phyloP scores from a whole-genome alignment of 2,888 invertebrate species.

The Apodemia duryi region DNA sequence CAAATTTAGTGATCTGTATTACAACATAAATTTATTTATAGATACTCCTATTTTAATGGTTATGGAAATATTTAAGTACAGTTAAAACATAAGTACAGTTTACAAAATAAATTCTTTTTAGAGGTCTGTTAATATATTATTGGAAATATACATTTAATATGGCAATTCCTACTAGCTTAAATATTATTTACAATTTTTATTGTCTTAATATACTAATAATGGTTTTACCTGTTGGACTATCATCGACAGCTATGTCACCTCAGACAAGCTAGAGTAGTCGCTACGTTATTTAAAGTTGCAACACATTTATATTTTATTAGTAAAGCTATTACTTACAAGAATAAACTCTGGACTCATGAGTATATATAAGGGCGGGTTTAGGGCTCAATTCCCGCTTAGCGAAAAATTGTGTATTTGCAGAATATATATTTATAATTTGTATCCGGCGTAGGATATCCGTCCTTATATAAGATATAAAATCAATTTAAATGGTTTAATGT shows the following conservation, averaged over 20 bases:
- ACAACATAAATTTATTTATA: constrained; percentile 2
- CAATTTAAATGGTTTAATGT: too few species aligned
- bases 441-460: too few species aligned
- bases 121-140: constrained; percentile 18
- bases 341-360: background rate
- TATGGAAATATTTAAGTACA: background rate
- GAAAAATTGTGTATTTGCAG: too few species aligned
- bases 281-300: background rate
- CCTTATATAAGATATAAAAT: too few species aligned
- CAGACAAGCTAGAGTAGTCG: background rate
- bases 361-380: too few species aligned
- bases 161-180: constrained; percentile 55
- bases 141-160: constrained; percentile 59
- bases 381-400: too few species aligned
- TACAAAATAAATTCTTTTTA: constrained; percentile 17
- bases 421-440: too few species aligned
- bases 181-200: constrained; percentile 46
- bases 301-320: constrained; percentile 4
- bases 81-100: background rate
- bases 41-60: background rate
- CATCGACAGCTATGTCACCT: too few species aligned
- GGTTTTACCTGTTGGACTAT: constrained; percentile 18
- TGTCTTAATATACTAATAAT: constrained; percentile 34
- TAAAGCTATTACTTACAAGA: background rate
- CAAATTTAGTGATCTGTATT: background rate